These are phyloP conservation scores for Dysmachus trigonus DNA, from an alignment of 2,888 invertebrate genomes.

Conservation along the genomic window DNA sequence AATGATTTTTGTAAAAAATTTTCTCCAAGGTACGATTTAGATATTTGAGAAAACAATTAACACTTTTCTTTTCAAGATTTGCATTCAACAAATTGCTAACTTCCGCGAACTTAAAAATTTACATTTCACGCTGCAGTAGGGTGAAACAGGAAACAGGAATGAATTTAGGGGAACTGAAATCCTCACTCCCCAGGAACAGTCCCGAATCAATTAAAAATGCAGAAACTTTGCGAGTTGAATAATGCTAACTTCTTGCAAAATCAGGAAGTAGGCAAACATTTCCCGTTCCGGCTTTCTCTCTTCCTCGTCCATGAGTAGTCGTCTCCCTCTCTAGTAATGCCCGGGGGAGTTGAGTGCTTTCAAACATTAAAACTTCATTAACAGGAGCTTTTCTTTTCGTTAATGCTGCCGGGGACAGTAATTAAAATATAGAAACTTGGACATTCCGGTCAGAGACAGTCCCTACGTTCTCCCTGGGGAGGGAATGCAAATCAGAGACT, in stretches of 20 bases:
- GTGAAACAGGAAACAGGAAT: too few relatives aligned
- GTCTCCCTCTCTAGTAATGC: background rate
- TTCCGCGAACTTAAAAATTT: background rate
- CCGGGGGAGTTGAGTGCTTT: background rate
- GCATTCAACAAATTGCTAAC: background rate
- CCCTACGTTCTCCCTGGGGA: background rate
- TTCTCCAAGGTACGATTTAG: too few relatives aligned
- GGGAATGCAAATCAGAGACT: background rate
- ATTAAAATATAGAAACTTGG: background rate
- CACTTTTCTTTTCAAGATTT: too few relatives aligned
- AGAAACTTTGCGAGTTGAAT: background rate
- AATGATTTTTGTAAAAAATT: too few relatives aligned
- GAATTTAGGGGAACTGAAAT: background rate
- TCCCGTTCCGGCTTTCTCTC: background rate
- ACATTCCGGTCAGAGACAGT: background rate
- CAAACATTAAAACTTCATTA: conserved; percentile 8
- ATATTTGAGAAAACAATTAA: too few relatives aligned
- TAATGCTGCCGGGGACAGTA: background rate
- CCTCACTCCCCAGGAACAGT: background rate
- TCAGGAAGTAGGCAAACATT: conserved; percentile 7
- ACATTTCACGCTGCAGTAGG: background rate
- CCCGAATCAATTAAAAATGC: background rate
- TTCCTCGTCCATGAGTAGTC: too few relatives aligned
- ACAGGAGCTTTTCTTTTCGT: background rate
- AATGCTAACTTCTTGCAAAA: background rate